Conservation (phyloP, 2,797 vertebrate genomes). For the Fringilla coelebs region DNA sequence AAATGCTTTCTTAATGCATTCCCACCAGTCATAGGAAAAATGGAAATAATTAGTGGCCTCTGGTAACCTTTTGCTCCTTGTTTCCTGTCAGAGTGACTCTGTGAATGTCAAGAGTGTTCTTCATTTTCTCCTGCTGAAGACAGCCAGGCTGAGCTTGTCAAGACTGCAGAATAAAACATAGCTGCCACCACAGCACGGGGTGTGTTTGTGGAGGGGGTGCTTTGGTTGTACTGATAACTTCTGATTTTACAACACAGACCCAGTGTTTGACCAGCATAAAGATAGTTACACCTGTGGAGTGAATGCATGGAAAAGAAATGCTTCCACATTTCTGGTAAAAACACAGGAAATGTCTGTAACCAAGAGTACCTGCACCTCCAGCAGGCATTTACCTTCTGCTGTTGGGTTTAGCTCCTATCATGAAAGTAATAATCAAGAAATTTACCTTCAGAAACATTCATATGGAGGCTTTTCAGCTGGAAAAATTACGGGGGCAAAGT, state of each 20-base stretch:
- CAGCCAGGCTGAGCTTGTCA: neutral
- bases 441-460: neutral
- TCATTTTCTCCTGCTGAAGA: neutral
- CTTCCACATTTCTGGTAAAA: neutral
- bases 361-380: neutral
- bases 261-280: neutral
- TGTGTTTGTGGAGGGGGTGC: neutral
- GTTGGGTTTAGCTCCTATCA: neutral
- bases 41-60: neutral
- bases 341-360: neutral
- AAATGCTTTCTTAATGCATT: neutral
- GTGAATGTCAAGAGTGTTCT: neutral
- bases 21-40: neutral
- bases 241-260: neutral
- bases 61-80: neutral
- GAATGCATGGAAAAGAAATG: neutral
- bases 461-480: neutral
- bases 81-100: neutral
- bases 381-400: neutral
- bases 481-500: neutral
- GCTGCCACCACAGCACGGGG: neutral
- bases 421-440: neutral
- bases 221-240: neutral
- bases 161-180: neutral
- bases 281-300: neutral